phyloP scores from a whole-genome alignment of 2,797 vertebrate genomes.

The Hemibagrus guttatus region DNA sequence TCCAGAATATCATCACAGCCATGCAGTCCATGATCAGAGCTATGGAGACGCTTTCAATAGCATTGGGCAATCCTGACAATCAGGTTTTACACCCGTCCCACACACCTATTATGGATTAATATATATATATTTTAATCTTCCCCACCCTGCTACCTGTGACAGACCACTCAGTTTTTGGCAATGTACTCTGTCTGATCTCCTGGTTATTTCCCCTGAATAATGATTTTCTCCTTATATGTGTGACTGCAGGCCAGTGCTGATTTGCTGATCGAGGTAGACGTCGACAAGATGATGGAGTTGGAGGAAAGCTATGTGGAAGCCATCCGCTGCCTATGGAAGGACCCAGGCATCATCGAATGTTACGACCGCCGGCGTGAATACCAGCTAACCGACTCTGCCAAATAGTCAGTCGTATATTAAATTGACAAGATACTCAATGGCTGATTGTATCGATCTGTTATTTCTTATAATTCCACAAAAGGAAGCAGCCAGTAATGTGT shows the following conservation, averaged over 20 bases:
- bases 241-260: constrained; percentile 70
- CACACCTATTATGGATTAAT: too few species aligned
- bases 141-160: background rate
- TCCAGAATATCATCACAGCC: constrained; percentile 85
- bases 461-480: background rate
- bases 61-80: constrained; percentile 51
- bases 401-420: constrained; percentile 56
- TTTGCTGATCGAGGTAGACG: constrained; percentile 79
- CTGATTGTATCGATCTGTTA: background rate
- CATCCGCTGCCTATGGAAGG: constrained; percentile 80
- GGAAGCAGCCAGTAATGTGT: background rate
- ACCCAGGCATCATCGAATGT: constrained; percentile 81
- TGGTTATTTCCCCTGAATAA: background rate
- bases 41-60: constrained; percentile 84
- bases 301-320: constrained; percentile 69
- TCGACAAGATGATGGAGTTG: constrained; percentile 77
- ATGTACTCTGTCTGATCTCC: constrained; percentile 5
- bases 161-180: background rate
- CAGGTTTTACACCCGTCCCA: constrained; percentile 21
- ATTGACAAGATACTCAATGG: too few species aligned
- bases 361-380: constrained; percentile 75
- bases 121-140: too few species aligned
- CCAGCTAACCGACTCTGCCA: constrained; percentile 55
- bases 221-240: constrained; percentile 30
- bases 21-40: constrained; percentile 87